Conservation (phyloP, 2,113 vertebrate genomes). For the Lates calcarifer region DNA sequence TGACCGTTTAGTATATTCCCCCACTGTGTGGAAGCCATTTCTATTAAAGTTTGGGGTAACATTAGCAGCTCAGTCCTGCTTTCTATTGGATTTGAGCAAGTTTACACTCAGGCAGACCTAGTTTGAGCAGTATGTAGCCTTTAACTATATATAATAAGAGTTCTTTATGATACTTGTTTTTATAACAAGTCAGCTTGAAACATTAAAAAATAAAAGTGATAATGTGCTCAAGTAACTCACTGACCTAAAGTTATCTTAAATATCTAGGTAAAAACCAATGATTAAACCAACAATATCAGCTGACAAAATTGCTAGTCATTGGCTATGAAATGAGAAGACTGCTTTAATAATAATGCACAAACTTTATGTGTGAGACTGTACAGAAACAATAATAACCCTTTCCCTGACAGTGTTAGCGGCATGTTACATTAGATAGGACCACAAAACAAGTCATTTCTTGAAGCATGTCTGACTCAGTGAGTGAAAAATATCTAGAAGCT, state of each 20-base stretch:
- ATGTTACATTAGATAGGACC: neutral
- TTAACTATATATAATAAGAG: neutral
- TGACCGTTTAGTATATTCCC: too few relatives aligned
- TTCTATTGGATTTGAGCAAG: too few relatives aligned
- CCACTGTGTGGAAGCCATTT: too few relatives aligned
- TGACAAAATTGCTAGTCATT: neutral
- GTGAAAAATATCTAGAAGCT: conserved; percentile 19
- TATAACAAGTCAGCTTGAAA: neutral
- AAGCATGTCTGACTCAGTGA: neutral
- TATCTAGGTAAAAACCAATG: neutral
- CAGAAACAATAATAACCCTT: neutral
- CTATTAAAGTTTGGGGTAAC: too few relatives aligned
- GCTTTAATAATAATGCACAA: too few relatives aligned
- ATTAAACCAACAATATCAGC: neutral
- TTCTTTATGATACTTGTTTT: neutral
- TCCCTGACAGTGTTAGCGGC: neutral
- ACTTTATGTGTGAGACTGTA: neutral
- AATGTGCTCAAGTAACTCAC: neutral
- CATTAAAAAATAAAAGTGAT: neutral
- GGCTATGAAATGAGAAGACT: too few relatives aligned
- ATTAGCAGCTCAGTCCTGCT: too few relatives aligned
- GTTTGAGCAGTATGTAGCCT: neutral
- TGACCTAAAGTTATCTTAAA: neutral
- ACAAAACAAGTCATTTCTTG: neutral
- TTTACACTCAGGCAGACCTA: too few relatives aligned